Evolutionary conservation across 1,140 invertebrate genomes (phyloP), one percentile per base, ranked within the genome.

Genomic region (Aphaenogaster floridana): DNA sequence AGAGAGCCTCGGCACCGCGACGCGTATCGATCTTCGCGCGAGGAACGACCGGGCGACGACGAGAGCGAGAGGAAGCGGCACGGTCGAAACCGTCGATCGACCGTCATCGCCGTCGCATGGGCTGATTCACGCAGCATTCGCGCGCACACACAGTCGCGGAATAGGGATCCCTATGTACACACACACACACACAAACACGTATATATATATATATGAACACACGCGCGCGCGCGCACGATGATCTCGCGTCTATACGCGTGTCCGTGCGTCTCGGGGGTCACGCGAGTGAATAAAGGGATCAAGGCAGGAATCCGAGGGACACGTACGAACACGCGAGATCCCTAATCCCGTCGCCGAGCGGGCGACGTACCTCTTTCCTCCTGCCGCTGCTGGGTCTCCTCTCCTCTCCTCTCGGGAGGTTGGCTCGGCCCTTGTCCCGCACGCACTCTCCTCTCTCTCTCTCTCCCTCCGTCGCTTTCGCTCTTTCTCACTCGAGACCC

Each of bases 11-110:
- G 48, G n/a, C 28, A 61, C 52, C 69, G 34, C 42, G 68, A 54
- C 21, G 17, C 57, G 80, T 84, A 84, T 84, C 80, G 80, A 84
- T 84, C 80, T 21, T 61, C 11, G 6, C 21, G 66, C 68, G 28
- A 74, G 80, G 68, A 83, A 83, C 28, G 45, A 71, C 50, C 64
- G 50, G 50, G 39, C 54, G 68, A 63, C 52, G 39, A 59, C 68
- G 52, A 3, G 42, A 76, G 28, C 80, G 54, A 74, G 48, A 69
- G 64, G 78, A 66, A 69, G 3, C 54, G 78, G 42, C 28, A 48
- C 11, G 63, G 21, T 80, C 48, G 69, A 50, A 61, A 61, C n/a
- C 42, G 80, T 39, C 80, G 68, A 74, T 72, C 54, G 80, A 61
- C 52, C 79, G 52, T 74, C 68, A 28, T 61, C 68, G 68, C 48